Evolutionary conservation across 2,797 vertebrate species (phyloP).

Genomic region (Varecia variegata): DNA sequence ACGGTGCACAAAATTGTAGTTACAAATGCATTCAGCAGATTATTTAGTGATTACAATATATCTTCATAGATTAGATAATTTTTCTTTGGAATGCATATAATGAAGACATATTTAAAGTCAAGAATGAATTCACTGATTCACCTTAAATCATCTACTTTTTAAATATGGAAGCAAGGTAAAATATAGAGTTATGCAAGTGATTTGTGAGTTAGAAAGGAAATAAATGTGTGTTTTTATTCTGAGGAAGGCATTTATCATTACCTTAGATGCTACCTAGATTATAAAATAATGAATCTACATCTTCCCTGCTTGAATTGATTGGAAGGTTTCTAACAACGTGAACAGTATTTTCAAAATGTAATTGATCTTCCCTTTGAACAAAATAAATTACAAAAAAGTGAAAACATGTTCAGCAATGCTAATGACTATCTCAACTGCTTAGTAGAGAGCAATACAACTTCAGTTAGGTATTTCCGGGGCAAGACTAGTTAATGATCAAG

Average conservation of each 20-base stretch:
- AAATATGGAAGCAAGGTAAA: slow-evolving; percentile 47
- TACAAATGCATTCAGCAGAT: not conserved
- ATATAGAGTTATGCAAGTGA: slow-evolving; percentile 68
- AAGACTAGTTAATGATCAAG: not conserved
- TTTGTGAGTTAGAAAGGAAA: slow-evolving; percentile 71
- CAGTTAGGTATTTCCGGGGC: not conserved
- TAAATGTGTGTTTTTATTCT: slow-evolving; percentile 75
- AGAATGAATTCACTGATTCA: slow-evolving; percentile 68
- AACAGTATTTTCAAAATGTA: slow-evolving; percentile 76
- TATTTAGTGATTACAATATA: not conserved
- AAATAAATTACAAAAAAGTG: slow-evolving; percentile 69
- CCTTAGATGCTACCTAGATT: slow-evolving; percentile 71
- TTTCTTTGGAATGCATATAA: slow-evolving; percentile 42
- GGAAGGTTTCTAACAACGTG: slow-evolving; percentile 69
- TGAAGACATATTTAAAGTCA: slow-evolving; percentile 60
- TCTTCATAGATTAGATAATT: not conserved
- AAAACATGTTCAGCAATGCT: slow-evolving; percentile 32
- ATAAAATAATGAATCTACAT: slow-evolving; percentile 71
- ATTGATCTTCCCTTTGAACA: slow-evolving; percentile 79
- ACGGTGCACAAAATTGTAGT: not conserved
- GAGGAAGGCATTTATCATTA: slow-evolving; percentile 80
- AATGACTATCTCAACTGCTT: not conserved
- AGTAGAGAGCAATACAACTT: not conserved
- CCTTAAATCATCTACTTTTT: slow-evolving; percentile 69
- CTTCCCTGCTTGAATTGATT: slow-evolving; percentile 75